phyloP scores from a whole-genome alignment of 35 echinoderm and acorn worm genomes.

The Heliocidaris erythrogramma region DNA sequence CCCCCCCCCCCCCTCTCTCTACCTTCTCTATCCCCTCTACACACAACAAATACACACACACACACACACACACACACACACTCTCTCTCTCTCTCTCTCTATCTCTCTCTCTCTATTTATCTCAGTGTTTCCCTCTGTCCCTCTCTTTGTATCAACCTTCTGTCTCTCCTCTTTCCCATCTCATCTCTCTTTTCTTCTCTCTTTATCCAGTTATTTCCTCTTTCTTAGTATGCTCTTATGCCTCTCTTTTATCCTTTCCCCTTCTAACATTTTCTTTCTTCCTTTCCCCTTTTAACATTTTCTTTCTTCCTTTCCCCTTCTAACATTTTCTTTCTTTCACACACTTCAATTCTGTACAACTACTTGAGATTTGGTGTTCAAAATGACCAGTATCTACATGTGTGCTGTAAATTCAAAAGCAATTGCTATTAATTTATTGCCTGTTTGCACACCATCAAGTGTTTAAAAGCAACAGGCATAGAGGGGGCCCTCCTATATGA shows the following conservation, averaged over 20 bases:
- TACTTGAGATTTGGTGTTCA: not conserved
- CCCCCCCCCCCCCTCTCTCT: too few relatives aligned
- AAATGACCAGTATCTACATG: not conserved
- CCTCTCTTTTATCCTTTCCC: not conserved
- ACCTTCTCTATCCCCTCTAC: too few relatives aligned
- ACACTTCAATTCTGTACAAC: too few relatives aligned
- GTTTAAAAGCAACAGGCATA: not conserved
- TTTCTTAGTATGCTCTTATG: not conserved
- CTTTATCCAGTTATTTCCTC: not conserved
- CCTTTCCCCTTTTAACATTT: too few relatives aligned
- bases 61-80: too few relatives aligned
- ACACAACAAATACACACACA: too few relatives aligned
- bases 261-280: too few relatives aligned
- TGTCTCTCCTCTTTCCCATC: not conserved
- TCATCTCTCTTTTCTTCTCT: not conserved
- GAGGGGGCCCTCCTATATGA: not conserved
- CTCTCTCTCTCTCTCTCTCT: too few relatives aligned
- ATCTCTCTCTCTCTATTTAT: too few relatives aligned
- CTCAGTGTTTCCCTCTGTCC: too few relatives aligned
- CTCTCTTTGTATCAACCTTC: too few relatives aligned
- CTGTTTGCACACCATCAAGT: not conserved
- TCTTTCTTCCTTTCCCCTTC: too few relatives aligned
- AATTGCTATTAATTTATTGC: not conserved
- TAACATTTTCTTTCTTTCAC: not conserved
- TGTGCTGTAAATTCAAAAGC: not conserved